Percentiles rank a stretch among this genome's conserved stretches.
phyloP scores from a whole-genome alignment of 2,888 invertebrate species.

The Altica lythri region DNA sequence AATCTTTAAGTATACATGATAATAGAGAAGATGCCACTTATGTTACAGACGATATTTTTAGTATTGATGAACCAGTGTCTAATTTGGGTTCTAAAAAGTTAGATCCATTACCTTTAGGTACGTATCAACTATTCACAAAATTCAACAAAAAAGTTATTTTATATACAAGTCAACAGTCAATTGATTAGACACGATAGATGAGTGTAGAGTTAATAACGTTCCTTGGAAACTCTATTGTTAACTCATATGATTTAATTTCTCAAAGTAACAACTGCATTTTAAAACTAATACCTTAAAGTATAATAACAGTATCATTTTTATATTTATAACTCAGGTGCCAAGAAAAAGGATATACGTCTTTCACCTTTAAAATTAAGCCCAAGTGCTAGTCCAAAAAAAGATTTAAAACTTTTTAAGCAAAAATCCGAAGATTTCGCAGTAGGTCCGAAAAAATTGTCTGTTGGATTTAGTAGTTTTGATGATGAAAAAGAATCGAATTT shows the following conservation, averaged over 20 bases:
- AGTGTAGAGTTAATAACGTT: too few species aligned
- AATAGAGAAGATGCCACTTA: constrained; percentile 59
- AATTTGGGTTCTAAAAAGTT: constrained; percentile 43
- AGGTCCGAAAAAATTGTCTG: constrained; percentile 47
- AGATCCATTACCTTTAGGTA: constrained; percentile 42
- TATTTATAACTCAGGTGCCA: constrained; percentile 36
- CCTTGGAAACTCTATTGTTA: too few species aligned
- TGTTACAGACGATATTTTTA: constrained; percentile 65
- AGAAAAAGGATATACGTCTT: constrained; percentile 59
- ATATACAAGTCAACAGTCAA: too few species aligned
- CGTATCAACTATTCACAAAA: constrained; percentile 3
- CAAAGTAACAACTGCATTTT: too few species aligned
- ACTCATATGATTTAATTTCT: too few species aligned
- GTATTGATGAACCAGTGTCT: constrained; percentile 59
- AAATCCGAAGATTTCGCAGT: constrained; percentile 52
- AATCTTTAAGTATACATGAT: constrained; percentile 53
- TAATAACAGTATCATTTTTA: too few species aligned
- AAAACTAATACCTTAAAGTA: too few species aligned
- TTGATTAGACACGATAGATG: too few species aligned
- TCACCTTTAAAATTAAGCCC: constrained; percentile 50
- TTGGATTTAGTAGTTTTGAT: constrained; percentile 52
- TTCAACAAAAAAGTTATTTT: neutral
- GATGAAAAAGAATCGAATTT: constrained; percentile 46
- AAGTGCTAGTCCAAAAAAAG: constrained; percentile 46
- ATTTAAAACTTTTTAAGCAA: constrained; percentile 50